Percentiles rank a stretch among this genome's conserved stretches.
phyloP scores from a whole-genome alignment of 1,140 invertebrate species.

The Drosophila leontia region DNA sequence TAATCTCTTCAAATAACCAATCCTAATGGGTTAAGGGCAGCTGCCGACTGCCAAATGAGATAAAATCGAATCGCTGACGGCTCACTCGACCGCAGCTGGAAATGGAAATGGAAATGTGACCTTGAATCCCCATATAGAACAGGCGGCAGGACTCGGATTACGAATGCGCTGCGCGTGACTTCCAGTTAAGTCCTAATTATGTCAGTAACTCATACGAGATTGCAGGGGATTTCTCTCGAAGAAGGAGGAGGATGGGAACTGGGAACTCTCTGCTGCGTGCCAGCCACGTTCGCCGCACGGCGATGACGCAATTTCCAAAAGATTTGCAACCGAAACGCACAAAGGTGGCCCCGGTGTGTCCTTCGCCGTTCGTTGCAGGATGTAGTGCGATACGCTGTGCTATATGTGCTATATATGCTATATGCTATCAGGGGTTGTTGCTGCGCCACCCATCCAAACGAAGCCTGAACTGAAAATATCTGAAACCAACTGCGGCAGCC shows the following conservation, averaged over 20 bases:
- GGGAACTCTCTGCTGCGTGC: conserved; percentile 58
- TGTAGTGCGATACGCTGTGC: conserved; percentile 14
- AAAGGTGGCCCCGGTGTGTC: conserved; percentile 56
- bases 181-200: conserved; percentile 81
- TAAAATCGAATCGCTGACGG: conserved; percentile 45
- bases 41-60: conserved; percentile 34
- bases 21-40: conserved; percentile 35
- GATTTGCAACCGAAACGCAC: conserved; percentile 67
- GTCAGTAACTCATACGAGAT: conserved; percentile 80
- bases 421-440: conserved; percentile 56
- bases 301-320: conserved; percentile 75
- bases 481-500: conserved; percentile 51
- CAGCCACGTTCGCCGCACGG: conserved; percentile 66
- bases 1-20: conserved; percentile 29
- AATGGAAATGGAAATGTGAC: conserved; percentile 53
- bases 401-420: neutral
- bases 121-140: conserved; percentile 52
- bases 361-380: conserved; percentile 41
- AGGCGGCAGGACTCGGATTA: conserved; percentile 60
- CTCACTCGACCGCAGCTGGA: conserved; percentile 48
- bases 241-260: conserved; percentile 11
- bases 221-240: conserved; percentile 39
- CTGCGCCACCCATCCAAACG: conserved; percentile 44
- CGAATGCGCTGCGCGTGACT: conserved; percentile 78
- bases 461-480: conserved; percentile 9